A percentile compares a stretch with the other conserved stretches of the same genome.
These are phyloP conservation scores for Troides helena DNA, from an alignment of 2,888 invertebrate genomes.

Conservation along the genomic window DNA sequence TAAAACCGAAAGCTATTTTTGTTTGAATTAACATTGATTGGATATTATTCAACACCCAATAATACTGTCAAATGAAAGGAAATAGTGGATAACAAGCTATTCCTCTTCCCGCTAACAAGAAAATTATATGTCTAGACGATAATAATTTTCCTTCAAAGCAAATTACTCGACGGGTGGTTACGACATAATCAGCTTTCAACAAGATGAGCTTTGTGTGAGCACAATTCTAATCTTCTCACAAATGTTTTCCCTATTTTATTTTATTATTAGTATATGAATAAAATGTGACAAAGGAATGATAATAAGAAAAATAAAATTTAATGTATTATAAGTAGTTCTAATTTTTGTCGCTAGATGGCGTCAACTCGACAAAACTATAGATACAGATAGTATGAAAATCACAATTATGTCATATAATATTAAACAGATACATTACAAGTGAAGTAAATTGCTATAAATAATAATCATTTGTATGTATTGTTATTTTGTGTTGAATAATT, in stretches of 20 bases:
- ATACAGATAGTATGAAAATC: background rate
- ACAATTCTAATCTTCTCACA: conserved; percentile 12
- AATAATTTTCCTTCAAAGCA: conserved; percentile 22
- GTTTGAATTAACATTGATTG: background rate
- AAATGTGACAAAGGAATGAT: background rate
- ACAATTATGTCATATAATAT: background rate
- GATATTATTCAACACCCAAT: background rate
- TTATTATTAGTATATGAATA: background rate
- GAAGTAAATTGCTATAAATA: too few relatives aligned
- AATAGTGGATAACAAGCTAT: conserved; percentile 10
- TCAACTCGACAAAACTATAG: background rate
- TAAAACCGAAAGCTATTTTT: background rate
- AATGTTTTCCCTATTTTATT: background rate
- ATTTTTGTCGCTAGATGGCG: background rate
- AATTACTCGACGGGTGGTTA: conserved; percentile 24
- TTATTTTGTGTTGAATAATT: background rate
- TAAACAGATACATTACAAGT: too few relatives aligned
- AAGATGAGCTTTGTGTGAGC: conserved; percentile 13
- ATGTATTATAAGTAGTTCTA: background rate
- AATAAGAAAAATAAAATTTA: background rate
- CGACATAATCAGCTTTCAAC: background rate
- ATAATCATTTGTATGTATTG: too few relatives aligned
- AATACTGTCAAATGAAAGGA: conserved; percentile 6
- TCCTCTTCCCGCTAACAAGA: conserved; percentile 6
- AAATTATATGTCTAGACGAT: conserved; percentile 24